Percentiles rank a stretch among this genome's conserved stretches.
Evolutionary conservation across 2,113 vertebrate genomes (phyloP).

Genomic region (Podarcis muralis): DNA sequence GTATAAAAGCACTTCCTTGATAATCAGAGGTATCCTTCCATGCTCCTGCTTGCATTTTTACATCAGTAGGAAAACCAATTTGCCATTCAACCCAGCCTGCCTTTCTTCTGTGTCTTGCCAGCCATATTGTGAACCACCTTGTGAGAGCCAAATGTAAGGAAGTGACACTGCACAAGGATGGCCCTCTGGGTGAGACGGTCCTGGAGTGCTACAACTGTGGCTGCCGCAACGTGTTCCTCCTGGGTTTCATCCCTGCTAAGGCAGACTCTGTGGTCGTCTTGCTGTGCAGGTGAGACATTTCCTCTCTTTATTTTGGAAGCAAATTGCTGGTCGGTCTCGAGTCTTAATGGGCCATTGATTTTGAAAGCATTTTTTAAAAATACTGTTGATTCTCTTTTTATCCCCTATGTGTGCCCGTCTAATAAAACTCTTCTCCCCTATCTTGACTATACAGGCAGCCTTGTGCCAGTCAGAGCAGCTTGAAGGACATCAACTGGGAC

Average conservation of each 20-base stretch:
- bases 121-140: constrained; percentile 98
- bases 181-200: constrained; percentile 94
- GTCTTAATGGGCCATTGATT: fast-evolving
- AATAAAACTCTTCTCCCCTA: not conserved
- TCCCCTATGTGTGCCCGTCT: not conserved
- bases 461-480: constrained; percentile 97
- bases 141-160: constrained; percentile 98
- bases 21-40: not conserved
- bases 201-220: constrained; percentile 98
- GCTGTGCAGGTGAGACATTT: constrained; percentile 87
- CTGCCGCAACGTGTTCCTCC: constrained; percentile 95
- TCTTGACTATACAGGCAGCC: constrained; percentile 85
- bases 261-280: constrained; percentile 96
- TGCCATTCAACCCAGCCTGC: fast-evolving
- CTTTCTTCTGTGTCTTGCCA: constrained; percentile 61
- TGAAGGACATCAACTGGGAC: constrained; percentile 99
- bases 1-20: too few species aligned
- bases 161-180: constrained; percentile 97
- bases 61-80: not conserved
- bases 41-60: not conserved
- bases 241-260: constrained; percentile 98
- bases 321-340: not conserved
- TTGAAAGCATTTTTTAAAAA: not conserved
- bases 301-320: not conserved
- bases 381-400: not conserved